Evolutionary conservation across 2,113 vertebrate species (phyloP), one percentile per base, ranked within the genome.

Genomic region (Cygnus buccinator): DNA sequence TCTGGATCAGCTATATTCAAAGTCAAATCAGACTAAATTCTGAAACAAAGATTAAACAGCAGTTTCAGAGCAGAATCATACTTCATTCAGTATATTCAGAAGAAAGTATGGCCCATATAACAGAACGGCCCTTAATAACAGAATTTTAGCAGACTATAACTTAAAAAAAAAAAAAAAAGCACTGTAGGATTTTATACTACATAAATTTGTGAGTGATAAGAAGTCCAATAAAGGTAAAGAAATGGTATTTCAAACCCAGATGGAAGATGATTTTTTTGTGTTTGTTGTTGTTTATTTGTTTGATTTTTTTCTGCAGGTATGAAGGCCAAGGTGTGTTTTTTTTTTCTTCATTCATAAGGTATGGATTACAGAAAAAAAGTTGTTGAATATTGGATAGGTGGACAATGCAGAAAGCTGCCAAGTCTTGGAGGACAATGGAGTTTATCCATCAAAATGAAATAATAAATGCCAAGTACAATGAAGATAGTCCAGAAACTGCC

Each of bases 341-440:
- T n/a, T 25, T 6, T 1, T 9, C 8, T 19, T 63, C 10, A 44
- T 55, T 76, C 52, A 75, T 37, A 88, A 59, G 13, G 78, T 39
- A 62, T 3, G 2, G 2, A 11, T 18, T 54, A 5, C 8, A 74
- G 68, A 84, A 77, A 68, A 13, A 1, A 0, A 6, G 5, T 46
- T 59, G 9, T 5, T 79, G 13, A 31, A 26, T 65, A 2, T 68
- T 20, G 26, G 4, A 26, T 44, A 73, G 25, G 15, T 73, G 20
- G 5, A 58, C 9, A 62, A 29, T 7, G 1, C 11, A 35, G 41
- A 80, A 80, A 70, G 6, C 12, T 75, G 43, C 57, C 13, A 43
- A 44, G 13, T 37, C 29, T 28, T 70, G 55, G 2, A 73, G 6
- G 52, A 17, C 22, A 62, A 9, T 29, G 20, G 73, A 82, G 52